phyloP scores from a whole-genome alignment of 2,797 vertebrate species.

The Petrocephalus schoutedeni region DNA sequence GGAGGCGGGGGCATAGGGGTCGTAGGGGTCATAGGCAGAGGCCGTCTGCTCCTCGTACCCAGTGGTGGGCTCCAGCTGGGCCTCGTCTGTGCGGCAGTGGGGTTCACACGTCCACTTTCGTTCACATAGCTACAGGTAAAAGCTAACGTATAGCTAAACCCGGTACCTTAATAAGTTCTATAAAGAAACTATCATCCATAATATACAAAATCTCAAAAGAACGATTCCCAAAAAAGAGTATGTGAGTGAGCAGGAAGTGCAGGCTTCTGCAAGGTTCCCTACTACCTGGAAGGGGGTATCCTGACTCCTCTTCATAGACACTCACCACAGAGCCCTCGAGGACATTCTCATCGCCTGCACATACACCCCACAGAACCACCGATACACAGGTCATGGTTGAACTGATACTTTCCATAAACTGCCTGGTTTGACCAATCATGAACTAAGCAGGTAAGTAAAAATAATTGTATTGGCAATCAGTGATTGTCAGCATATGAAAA shows the following conservation, averaged over 20 bases:
- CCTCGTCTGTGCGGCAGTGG: constrained; percentile 34
- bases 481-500: background rate
- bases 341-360: constrained; percentile 56
- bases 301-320: constrained; percentile 42
- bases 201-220: background rate
- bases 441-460: background rate
- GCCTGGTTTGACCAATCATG: background rate
- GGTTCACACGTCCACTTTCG: background rate
- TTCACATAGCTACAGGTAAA: background rate
- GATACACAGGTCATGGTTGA: background rate
- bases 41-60: constrained; percentile 46
- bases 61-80: constrained; percentile 47
- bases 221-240: background rate
- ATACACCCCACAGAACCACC: background rate
- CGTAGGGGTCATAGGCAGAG: constrained; percentile 46
- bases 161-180: background rate
- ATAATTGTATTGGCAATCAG: background rate
- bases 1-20: constrained; percentile 44
- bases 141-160: background rate
- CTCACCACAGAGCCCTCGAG: constrained; percentile 55
- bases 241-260: background rate
- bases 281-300: constrained; percentile 53
- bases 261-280: background rate
- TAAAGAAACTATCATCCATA: background rate
- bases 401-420: background rate